Evolutionary conservation across 2,797 vertebrate species (phyloP), one percentile per base, ranked within the genome.

Genomic region (Dromococcyx pavoninus): DNA sequence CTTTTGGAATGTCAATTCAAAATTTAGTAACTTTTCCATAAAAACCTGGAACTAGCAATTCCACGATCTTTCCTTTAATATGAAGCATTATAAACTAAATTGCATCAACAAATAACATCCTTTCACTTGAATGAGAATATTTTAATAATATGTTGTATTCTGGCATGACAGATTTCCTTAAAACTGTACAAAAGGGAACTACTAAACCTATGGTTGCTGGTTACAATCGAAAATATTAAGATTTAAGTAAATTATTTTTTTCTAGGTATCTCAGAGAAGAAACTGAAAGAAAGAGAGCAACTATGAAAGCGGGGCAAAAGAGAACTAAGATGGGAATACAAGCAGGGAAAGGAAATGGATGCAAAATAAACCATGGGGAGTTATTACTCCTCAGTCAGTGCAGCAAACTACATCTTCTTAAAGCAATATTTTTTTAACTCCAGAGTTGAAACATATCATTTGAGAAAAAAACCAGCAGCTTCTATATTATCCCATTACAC

Each of bases 391-490:
- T 62, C 32, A 62, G 7, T 15, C 25, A 32, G 23, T 44, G 48
- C 46, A 86, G 30, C 3, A 13, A 81, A 84, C 9, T 56, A 35
- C 60, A 71, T 41, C 48, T 76, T 79, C 64, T 48, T 62, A 66
- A 73, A 82, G 22, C 4, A 60, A 1, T 43, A 2, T 32, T 54
- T 43, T 51, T 78, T 57, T 4, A 75, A n/a, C 33, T 78, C 46
- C 44, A 8, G 11, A 64, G 17, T 16, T 48, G 7, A 23, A 46
- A 54, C 0, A 0, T 46, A 58, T 32, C 0, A 62, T 58, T 78
- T 66, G 22, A 39, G 28, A 76, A 58, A 28, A 62, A 73, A 86
- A 16, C n/a, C n/a, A 86, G 44, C 48, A 80, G 13, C 7, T 90
- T 76, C 39, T 76, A 2, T 39, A 80, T 62, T 86, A 83, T 27